These are phyloP conservation scores for Ceratina japonica DNA, from an alignment of 1,140 invertebrate species.

Conservation along the genomic window DNA sequence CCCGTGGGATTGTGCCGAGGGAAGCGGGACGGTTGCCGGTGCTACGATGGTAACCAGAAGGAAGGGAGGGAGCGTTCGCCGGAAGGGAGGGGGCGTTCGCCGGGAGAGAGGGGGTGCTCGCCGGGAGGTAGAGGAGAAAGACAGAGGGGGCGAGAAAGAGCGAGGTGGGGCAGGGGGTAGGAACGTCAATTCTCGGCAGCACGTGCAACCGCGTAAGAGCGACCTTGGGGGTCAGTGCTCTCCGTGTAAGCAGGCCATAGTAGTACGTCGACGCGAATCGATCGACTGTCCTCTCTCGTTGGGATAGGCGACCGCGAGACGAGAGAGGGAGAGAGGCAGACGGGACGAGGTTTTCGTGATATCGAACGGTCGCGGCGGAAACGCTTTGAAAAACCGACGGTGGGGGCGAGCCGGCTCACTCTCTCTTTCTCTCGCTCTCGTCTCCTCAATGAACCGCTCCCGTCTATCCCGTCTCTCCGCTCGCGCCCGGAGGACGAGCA, in stretches of 20 bases:
- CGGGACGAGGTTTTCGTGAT: conserved; percentile 33
- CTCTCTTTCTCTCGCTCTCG: not conserved
- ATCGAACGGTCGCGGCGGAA: conserved; percentile 32
- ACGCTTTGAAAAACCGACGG: not conserved
- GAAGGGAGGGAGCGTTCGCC: no score
- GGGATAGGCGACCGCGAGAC: conserved; percentile 54
- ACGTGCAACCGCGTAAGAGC: conserved; percentile 75
- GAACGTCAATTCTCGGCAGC: conserved; percentile 69
- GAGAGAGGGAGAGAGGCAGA: not conserved
- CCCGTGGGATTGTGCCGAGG: no score
- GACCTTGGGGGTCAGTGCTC: conserved; percentile 73
- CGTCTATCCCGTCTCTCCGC: not conserved
- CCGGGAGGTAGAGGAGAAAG: not conserved
- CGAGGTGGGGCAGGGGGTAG: conserved; percentile 50
- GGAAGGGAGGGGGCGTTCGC: no score
- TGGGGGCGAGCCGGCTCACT: not conserved
- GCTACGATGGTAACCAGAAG: no score
- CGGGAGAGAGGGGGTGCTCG: no score
- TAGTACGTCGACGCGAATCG: conserved; percentile 67
- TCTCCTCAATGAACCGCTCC: no score
- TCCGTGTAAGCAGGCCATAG: conserved; percentile 66
- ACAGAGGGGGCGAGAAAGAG: not conserved
- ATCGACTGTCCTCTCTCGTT: conserved; percentile 56
- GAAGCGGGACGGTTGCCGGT: no score
- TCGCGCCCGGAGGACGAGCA: no score